These are phyloP conservation scores for Cercopithecus mona DNA, from an alignment of 2,113 vertebrate species.

Conservation along the genomic window DNA sequence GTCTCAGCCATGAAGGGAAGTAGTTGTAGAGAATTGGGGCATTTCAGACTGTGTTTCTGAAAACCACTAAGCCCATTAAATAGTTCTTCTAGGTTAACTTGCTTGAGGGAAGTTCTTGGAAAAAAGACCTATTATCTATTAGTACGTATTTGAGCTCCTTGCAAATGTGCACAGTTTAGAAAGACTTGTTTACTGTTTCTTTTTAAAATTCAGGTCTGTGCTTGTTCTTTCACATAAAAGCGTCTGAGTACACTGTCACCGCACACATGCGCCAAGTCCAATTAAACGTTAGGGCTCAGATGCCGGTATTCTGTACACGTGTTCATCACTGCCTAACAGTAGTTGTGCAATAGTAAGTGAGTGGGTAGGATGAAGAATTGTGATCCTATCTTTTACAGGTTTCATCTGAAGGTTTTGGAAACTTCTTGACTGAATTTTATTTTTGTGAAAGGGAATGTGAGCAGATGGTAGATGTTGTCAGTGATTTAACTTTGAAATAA, in stretches of 20 bases:
- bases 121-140: not conserved
- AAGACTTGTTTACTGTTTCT: conserved; percentile 4
- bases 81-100: not conserved
- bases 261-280: not conserved
- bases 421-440: not conserved
- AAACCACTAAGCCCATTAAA: not conserved
- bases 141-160: not conserved
- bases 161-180: not conserved
- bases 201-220: not conserved
- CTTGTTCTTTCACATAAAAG: conserved; percentile 49
- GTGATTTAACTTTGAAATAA: not conserved
- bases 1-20: not conserved
- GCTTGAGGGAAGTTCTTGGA: not conserved
- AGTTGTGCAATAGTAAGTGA: not conserved
- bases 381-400: not conserved
- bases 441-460: not conserved
- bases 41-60: not conserved
- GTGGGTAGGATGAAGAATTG: not conserved
- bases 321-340: not conserved
- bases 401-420: not conserved
- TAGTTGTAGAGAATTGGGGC: not conserved
- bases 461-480: not conserved
- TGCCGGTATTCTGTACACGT: not conserved
- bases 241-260: not conserved
- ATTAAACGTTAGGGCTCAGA: not conserved